Percentiles rank a stretch among this genome's conserved stretches.
phyloP scores from a whole-genome alignment of 1,140 invertebrate species.

The Andrena cerasifolii region DNA sequence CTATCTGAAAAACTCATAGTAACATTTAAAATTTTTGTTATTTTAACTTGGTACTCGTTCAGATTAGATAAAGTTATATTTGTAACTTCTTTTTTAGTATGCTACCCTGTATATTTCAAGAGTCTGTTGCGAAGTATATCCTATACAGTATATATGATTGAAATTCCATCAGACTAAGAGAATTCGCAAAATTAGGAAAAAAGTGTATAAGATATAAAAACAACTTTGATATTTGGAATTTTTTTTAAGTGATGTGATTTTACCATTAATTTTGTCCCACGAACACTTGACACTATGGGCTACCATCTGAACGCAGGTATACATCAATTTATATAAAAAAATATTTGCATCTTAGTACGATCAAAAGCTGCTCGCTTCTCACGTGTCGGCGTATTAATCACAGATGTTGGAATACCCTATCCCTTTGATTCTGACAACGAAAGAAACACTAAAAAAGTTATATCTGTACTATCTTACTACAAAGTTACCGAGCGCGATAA shows the following conservation, averaged over 20 bases:
- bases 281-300: slow-evolving; percentile 8
- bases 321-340: slow-evolving; percentile 68
- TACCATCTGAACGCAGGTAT: slow-evolving; percentile 2
- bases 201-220: slow-evolving; percentile 17
- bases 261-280: slow-evolving; percentile 30
- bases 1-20: no score
- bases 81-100: no score
- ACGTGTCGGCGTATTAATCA: slow-evolving; percentile 26
- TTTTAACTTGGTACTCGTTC: no score
- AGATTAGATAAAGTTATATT: no score
- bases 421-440: neutral
- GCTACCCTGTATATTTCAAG: no score
- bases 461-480: neutral
- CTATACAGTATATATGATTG: no score
- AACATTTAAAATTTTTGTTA: no score
- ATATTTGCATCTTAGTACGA: slow-evolving; percentile 62
- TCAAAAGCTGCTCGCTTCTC: slow-evolving; percentile 57
- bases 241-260: slow-evolving; percentile 10
- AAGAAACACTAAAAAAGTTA: neutral
- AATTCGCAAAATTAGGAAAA: neutral
- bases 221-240: slow-evolving; percentile 3
- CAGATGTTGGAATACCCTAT: slow-evolving; percentile 17
- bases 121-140: no score
- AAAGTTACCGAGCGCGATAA: slow-evolving; percentile 11
- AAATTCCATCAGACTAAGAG: no score